These are phyloP conservation scores for Siniperca chuatsi DNA, from an alignment of 2,113 vertebrate genomes.

Conservation along the genomic window DNA sequence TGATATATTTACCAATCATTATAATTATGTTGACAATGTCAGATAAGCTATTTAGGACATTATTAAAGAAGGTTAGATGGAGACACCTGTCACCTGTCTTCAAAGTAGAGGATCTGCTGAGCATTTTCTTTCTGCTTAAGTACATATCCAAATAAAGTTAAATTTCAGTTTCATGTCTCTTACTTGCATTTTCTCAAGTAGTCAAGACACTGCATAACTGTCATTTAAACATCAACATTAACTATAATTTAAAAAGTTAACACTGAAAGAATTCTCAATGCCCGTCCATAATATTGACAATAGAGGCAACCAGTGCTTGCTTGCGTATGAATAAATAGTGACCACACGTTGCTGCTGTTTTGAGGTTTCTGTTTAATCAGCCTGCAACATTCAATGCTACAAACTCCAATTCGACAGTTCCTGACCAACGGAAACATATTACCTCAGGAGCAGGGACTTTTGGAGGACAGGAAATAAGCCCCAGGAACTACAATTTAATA, in stretches of 20 bases:
- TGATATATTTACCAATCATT: background rate
- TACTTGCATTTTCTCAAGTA: background rate
- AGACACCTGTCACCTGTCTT: background rate
- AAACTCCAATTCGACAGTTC: background rate
- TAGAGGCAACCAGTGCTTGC: background rate
- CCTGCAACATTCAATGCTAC: background rate
- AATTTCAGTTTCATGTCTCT: conserved; percentile 29
- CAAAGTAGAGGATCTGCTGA: background rate
- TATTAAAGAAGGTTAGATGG: background rate
- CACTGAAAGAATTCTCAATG: background rate
- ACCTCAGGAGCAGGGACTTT: background rate
- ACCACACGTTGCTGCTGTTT: too few species aligned
- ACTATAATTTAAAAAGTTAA: background rate
- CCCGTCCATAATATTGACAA: background rate
- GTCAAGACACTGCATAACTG: background rate
- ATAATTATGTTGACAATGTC: background rate
- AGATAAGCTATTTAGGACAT: background rate
- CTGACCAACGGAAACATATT: background rate
- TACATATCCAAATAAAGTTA: background rate
- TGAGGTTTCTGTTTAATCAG: background rate
- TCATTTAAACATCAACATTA: background rate
- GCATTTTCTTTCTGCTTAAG: background rate
- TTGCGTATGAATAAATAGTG: background rate
- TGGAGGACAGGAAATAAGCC: background rate
- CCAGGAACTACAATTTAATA: background rate